Conservation (phyloP, 1,140 invertebrate genomes). For the Drosophila setifemur region DNA sequence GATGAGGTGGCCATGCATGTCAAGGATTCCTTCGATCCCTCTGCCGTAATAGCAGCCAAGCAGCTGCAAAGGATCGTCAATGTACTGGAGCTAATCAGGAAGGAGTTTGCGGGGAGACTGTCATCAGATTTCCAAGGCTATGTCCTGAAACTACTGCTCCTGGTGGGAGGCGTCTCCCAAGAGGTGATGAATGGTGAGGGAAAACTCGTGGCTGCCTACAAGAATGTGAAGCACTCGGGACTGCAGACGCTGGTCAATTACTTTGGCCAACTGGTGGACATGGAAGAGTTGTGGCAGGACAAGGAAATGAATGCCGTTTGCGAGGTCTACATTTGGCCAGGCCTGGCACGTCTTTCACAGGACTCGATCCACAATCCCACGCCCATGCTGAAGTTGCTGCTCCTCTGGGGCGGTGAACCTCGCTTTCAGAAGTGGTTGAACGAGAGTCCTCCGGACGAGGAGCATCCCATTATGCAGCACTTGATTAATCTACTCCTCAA, state of each 20-base stretch:
- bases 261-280: conserved; percentile 91
- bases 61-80: conserved; percentile 90
- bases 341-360: conserved; percentile 88
- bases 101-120: conserved; percentile 92
- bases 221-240: conserved; percentile 86
- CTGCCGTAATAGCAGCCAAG: conserved; percentile 84
- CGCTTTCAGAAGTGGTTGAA: conserved; percentile 52
- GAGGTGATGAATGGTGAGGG: conserved; percentile 83
- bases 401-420: conserved; percentile 86
- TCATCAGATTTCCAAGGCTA: conserved; percentile 86
- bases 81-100: conserved; percentile 90
- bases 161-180: conserved; percentile 86
- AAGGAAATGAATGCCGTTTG: conserved; percentile 90
- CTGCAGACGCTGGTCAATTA: conserved; percentile 87
- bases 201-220: conserved; percentile 84
- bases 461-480: conserved; percentile 52
- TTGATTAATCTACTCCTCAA: conserved; percentile 88
- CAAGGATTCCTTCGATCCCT: background rate
- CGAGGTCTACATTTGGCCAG: conserved; percentile 91
- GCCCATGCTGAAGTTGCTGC: conserved; percentile 90
- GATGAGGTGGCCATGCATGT: conserved; percentile 50
- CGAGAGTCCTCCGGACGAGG: conserved; percentile 53
- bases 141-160: conserved; percentile 89
- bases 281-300: conserved; percentile 84
- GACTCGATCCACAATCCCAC: conserved; percentile 94